Evolutionary conservation across 2,797 vertebrate genomes (phyloP).

Genomic region (Parotocinclus haroldoi): DNA sequence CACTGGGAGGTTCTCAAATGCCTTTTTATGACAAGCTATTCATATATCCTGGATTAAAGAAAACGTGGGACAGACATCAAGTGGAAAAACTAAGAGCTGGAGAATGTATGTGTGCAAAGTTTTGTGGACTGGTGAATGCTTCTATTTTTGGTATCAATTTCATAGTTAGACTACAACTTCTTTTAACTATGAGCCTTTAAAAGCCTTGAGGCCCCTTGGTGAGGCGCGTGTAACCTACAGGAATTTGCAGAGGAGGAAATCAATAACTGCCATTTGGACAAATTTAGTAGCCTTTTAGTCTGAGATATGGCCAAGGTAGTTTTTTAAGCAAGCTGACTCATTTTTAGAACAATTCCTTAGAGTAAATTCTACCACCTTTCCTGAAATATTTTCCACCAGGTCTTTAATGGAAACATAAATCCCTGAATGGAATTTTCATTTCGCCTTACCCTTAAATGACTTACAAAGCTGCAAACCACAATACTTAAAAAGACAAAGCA

Average conservation of each 20-base stretch:
- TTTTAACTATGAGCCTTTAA: slow-evolving; percentile 36
- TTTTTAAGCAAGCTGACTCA: slow-evolving; percentile 54
- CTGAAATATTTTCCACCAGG: slow-evolving; percentile 69
- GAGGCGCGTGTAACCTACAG: slow-evolving; percentile 42
- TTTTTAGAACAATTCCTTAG: slow-evolving; percentile 72
- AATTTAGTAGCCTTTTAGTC: slow-evolving; percentile 60
- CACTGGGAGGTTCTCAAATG: background rate
- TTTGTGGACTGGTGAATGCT: slow-evolving; percentile 19
- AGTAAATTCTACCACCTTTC: slow-evolving; percentile 68
- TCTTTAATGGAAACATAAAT: slow-evolving; percentile 63
- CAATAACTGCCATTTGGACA: slow-evolving; percentile 65
- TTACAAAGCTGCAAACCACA: background rate
- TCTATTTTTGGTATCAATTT: slow-evolving; percentile 42
- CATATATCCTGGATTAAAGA: slow-evolving; percentile 19
- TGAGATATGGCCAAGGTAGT: slow-evolving; percentile 64
- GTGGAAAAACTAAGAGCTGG: slow-evolving; percentile 30
- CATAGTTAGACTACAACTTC: background rate
- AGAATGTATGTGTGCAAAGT: slow-evolving; percentile 35
- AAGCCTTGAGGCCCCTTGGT: slow-evolving; percentile 30
- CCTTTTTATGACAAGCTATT: slow-evolving; percentile 4
- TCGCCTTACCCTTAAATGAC: slow-evolving; percentile 20
- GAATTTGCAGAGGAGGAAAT: slow-evolving; percentile 49
- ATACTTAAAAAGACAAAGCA: too few relatives aligned
- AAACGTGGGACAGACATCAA: slow-evolving; percentile 15
- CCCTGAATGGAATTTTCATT: slow-evolving; percentile 40